A percentile compares a stretch with the other conserved stretches of the same genome.
These are phyloP conservation scores for Patella depressa DNA, from an alignment of 2,888 invertebrate species.

Conservation along the genomic window DNA sequence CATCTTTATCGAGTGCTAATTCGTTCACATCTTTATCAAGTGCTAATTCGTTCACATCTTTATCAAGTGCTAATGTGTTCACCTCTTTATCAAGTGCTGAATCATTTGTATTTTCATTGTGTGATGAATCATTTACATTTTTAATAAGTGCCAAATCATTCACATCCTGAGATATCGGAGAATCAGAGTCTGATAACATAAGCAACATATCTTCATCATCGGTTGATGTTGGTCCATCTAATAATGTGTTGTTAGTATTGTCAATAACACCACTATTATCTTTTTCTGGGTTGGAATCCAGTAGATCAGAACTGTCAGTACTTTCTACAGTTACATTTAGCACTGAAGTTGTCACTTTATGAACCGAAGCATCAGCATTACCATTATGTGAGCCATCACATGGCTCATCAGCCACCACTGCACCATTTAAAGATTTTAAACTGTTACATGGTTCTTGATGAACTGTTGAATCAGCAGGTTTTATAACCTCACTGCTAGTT, in stretches of 20 bases:
- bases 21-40: too few relatives aligned
- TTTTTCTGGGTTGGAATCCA: not conserved
- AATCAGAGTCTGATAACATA: constrained; percentile 7
- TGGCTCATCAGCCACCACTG: constrained; percentile 1
- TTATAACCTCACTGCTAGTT: constrained; percentile 23
- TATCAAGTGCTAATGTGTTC: too few relatives aligned
- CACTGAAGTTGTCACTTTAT: not conserved
- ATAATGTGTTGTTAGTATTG: too few relatives aligned
- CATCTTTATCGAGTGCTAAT: too few relatives aligned
- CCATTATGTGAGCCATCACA: not conserved
- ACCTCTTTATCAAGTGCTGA: too few relatives aligned
- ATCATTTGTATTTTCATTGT: too few relatives aligned
- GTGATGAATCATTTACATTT: not conserved
- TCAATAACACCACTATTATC: not conserved
- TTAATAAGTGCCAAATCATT: not conserved
- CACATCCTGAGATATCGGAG: not conserved
- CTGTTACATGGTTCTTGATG: constrained; percentile 35
- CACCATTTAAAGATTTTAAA: constrained; percentile 36
- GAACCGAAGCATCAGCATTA: too few relatives aligned
- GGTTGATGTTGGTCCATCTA: not conserved
- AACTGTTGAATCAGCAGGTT: constrained; percentile 13
- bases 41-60: too few relatives aligned
- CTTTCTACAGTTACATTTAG: not conserved
- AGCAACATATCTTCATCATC: constrained; percentile 15
- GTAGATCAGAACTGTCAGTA: not conserved